phyloP scores from a whole-genome alignment of 2,888 invertebrate genomes.

The Amaurobius ferox region DNA sequence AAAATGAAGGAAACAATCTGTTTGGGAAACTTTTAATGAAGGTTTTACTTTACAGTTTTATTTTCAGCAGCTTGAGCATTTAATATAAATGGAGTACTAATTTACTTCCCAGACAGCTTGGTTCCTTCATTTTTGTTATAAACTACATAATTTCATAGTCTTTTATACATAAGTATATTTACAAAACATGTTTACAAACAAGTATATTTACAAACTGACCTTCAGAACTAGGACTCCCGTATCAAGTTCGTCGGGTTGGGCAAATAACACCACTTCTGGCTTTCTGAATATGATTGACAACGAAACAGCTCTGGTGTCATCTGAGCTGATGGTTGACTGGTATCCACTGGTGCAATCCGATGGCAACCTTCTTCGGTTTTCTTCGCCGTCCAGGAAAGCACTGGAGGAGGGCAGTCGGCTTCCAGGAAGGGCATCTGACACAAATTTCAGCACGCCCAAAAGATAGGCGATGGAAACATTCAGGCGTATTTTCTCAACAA shows the following conservation, averaged over 20 bases:
- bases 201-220: too few relatives aligned
- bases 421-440: constrained; percentile 82
- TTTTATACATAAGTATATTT: too few relatives aligned
- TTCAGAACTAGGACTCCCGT: constrained; percentile 84
- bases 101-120: too few relatives aligned
- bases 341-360: constrained; percentile 82
- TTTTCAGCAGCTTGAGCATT: too few relatives aligned
- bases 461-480: constrained; percentile 87
- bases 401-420: constrained; percentile 38
- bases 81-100: too few relatives aligned
- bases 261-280: constrained; percentile 87
- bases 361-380: constrained; percentile 79
- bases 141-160: too few relatives aligned
- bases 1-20: too few relatives aligned
- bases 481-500: constrained; percentile 85
- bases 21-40: too few relatives aligned
- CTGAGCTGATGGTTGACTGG: constrained; percentile 80
- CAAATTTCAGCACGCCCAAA: constrained; percentile 81
- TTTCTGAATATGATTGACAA: constrained; percentile 85
- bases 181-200: too few relatives aligned
- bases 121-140: too few relatives aligned
- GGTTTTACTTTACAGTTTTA: too few relatives aligned
- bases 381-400: constrained; percentile 42
- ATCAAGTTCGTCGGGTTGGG: constrained; percentile 78
- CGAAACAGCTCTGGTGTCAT: constrained; percentile 81